A percentile compares a stretch with the other conserved stretches of the same genome.
Conservation (phyloP, 2,797 vertebrate genomes). For the Syngnathus rostellatus region DNA sequence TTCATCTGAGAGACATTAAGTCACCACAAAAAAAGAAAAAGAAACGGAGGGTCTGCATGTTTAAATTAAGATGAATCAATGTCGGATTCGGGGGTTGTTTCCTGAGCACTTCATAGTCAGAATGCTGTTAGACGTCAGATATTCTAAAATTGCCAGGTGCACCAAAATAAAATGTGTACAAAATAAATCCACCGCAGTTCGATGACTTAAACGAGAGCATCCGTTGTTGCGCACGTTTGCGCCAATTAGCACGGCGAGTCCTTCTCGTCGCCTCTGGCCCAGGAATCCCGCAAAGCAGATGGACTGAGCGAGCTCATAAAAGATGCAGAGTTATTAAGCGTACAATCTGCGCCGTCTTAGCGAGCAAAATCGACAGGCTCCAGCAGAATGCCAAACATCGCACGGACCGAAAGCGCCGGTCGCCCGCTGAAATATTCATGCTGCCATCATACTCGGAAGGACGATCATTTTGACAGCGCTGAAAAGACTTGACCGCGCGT, state of each 20-base stretch:
- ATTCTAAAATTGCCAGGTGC: no score
- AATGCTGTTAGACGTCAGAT: no score
- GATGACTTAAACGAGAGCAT: background rate
- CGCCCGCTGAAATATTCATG: constrained; percentile 35
- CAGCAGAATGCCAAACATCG: constrained; percentile 24
- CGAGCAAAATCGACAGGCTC: constrained; percentile 28
- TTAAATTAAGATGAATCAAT: background rate
- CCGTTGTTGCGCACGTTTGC: background rate
- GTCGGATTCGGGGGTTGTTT: no score
- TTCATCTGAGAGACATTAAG: background rate
- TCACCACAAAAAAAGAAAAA: background rate
- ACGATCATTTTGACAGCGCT: constrained; percentile 39
- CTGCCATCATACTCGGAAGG: constrained; percentile 35
- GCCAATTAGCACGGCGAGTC: constrained; percentile 30
- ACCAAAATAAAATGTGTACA: no score
- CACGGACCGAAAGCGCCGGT: constrained; percentile 25
- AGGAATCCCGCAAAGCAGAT: constrained; percentile 51
- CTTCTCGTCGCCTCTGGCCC: constrained; percentile 37
- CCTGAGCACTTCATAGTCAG: no score
- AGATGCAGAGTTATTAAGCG: constrained; percentile 60
- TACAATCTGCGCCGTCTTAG: constrained; percentile 55
- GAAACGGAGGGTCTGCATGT: background rate
- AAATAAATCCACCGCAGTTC: no score
- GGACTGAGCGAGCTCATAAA: constrained; percentile 52
- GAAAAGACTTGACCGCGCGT: constrained; percentile 8